Percentiles rank a stretch among this genome's conserved stretches.
Evolutionary conservation across 53 echinoderm and acorn worm genomes (phyloP).

Genomic region (Patiria pectinifera): DNA sequence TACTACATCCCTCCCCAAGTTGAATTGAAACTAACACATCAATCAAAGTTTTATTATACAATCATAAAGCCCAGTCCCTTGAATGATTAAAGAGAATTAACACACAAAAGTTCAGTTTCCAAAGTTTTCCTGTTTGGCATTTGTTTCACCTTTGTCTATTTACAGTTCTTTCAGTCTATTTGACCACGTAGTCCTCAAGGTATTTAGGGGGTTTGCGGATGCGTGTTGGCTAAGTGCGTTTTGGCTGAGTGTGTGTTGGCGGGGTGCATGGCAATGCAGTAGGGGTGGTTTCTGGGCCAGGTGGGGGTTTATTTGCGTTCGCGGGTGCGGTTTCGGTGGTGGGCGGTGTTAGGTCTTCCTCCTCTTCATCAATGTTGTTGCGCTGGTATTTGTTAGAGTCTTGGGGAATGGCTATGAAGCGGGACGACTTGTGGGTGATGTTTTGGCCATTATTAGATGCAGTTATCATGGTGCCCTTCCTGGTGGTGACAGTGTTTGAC

Average conservation of each 20-base stretch:
- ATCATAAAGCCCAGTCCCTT: no score
- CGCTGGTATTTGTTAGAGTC: not conserved
- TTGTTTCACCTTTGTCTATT: no score
- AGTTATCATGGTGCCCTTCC: constrained; percentile 14
- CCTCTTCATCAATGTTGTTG: not conserved
- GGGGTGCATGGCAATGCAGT: not conserved
- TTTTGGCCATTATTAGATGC: not conserved
- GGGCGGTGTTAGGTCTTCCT: not conserved
- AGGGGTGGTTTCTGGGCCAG: not conserved
- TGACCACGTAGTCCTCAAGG: constrained; percentile 1
- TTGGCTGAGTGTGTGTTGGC: not conserved
- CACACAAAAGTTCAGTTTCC: no score
- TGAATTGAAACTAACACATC: not conserved
- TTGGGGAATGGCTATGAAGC: not conserved
- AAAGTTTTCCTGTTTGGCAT: no score
- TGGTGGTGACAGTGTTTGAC: not conserved
- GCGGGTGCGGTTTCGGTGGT: constrained; percentile 1
- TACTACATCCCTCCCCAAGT: constrained; percentile 27
- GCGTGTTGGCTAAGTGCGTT: not conserved
- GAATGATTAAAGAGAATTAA: no score
- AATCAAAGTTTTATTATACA: not conserved
- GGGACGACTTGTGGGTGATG: constrained; percentile 31
- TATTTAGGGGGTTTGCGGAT: constrained; percentile 12
- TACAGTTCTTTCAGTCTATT: not conserved
- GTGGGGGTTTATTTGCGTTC: constrained; percentile 14